Evolutionary conservation across 2,797 vertebrate species (phyloP).

Genomic region (Saguinus oedipus): DNA sequence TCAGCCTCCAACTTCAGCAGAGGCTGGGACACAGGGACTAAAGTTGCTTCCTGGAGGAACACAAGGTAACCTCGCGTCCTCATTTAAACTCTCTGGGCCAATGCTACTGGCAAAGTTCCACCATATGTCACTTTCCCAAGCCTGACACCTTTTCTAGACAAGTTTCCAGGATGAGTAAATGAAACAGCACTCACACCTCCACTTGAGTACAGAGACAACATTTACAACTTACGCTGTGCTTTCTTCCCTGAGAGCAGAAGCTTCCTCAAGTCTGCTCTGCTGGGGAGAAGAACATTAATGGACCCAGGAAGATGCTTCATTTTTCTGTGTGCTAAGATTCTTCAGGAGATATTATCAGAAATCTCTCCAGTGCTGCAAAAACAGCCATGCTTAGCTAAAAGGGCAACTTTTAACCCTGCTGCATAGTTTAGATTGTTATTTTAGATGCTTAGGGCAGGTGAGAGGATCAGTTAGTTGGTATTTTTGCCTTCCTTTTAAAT

Average conservation of each 20-base stretch:
- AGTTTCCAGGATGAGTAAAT: neutral
- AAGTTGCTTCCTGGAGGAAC: neutral
- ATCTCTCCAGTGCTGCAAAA: neutral
- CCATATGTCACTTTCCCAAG: neutral
- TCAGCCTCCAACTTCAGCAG: neutral
- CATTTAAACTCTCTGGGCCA: neutral
- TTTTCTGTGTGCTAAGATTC: neutral
- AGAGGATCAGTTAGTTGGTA: neutral
- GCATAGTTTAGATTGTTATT: neutral
- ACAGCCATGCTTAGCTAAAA: neutral
- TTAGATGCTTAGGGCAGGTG: neutral
- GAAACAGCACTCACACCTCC: neutral
- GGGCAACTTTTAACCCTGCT: neutral
- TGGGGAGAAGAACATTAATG: neutral
- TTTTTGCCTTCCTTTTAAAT: neutral
- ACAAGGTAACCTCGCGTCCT: accelerated
- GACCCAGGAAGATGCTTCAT: neutral
- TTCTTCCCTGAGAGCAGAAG: neutral
- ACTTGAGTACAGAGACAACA: neutral
- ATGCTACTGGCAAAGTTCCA: neutral
- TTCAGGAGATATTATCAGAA: neutral
- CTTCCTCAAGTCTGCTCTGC: neutral
- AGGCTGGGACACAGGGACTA: neutral
- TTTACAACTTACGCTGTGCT: neutral
- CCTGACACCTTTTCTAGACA: neutral